phyloP scores from a whole-genome alignment of 1,140 invertebrate species.

The Linepithema humile region DNA sequence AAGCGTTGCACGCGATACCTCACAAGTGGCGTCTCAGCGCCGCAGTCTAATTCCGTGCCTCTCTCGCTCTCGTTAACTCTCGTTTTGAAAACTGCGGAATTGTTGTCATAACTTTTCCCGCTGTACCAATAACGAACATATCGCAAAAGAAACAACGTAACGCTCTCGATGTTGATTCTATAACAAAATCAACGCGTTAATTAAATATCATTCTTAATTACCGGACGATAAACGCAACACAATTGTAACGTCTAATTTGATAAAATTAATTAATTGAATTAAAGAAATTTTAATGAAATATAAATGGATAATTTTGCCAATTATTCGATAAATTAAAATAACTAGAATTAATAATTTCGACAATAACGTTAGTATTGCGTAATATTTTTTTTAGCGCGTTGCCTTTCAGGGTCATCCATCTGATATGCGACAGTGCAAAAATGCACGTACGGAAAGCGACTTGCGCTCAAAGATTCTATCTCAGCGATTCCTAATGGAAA shows the following conservation, averaged over 20 bases:
- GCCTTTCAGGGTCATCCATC: not conserved
- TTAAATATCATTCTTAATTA: too few relatives aligned
- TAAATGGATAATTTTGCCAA: too few relatives aligned
- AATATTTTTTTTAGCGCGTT: too few relatives aligned
- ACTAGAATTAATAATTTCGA: not conserved
- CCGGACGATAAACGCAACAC: too few relatives aligned
- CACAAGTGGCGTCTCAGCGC: not conserved
- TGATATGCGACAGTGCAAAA: not conserved
- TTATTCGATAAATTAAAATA: not conserved
- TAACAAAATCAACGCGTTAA: too few relatives aligned
- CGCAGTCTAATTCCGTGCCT: not conserved
- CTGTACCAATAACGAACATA: not conserved
- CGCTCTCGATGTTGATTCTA: too few relatives aligned
- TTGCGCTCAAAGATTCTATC: constrained; percentile 10
- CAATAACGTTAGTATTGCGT: too few relatives aligned
- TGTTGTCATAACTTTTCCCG: not conserved
- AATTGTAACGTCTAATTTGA: not conserved
- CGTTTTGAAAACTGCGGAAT: not conserved
- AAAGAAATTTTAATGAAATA: too few relatives aligned
- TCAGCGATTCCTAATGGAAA: constrained; percentile 48
- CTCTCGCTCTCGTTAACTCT: not conserved
- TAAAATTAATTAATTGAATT: not conserved
- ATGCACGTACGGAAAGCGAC: not conserved
- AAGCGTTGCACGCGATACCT: constrained; percentile 41
- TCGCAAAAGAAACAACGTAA: not conserved